Evolutionary conservation across 2,113 vertebrate species (phyloP).

Genomic region (Larimichthys crocea): DNA sequence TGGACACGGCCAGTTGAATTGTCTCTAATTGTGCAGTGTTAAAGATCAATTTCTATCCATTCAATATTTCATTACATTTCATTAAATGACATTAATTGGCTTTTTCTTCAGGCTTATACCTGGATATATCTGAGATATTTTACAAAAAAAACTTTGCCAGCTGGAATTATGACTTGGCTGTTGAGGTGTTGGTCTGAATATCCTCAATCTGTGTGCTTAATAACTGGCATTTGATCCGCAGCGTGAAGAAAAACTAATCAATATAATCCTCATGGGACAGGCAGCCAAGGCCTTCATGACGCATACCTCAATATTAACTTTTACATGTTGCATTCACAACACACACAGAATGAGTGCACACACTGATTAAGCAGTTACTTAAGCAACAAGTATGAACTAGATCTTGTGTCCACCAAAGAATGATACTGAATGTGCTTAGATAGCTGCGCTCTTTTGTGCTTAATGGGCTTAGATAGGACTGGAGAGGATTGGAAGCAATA

Average conservation of each 20-base stretch:
- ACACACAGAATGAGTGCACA: neutral
- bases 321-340: neutral
- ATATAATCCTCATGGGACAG: neutral
- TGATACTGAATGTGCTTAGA: conserved; percentile 8
- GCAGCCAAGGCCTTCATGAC: neutral
- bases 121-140: neutral
- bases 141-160: neutral
- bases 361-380: neutral
- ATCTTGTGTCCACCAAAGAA: conserved; percentile 16
- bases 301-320: neutral
- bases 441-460: conserved; percentile 42
- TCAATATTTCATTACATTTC: too few relatives aligned
- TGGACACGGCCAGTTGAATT: neutral
- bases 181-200: neutral
- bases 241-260: conserved; percentile 5
- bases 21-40: too few relatives aligned
- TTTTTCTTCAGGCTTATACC: neutral
- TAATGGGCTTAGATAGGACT: conserved; percentile 59
- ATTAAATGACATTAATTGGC: too few relatives aligned
- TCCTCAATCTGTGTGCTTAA: neutral
- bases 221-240: neutral
- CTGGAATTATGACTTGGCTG: neutral
- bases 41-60: too few relatives aligned
- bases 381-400: neutral
- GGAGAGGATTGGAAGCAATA: conserved; percentile 63